phyloP scores from a whole-genome alignment of 2,113 vertebrate species.

The Pontoporia blainvillei region DNA sequence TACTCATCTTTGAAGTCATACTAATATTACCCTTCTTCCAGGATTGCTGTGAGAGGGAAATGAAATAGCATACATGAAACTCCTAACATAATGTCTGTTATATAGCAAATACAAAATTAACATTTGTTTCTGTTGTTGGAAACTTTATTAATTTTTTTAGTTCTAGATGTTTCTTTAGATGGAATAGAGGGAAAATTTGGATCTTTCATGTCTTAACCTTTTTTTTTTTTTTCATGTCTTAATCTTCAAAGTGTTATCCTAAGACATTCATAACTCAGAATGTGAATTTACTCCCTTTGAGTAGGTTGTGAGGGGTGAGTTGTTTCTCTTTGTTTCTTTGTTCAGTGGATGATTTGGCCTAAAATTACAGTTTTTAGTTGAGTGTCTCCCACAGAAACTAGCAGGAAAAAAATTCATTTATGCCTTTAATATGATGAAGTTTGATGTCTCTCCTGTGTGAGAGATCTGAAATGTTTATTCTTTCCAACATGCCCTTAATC shows the following conservation, averaged over 20 bases:
- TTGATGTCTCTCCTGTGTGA: neutral
- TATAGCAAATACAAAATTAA: neutral
- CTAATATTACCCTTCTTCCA: neutral
- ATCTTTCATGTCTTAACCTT: neutral
- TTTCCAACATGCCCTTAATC: neutral
- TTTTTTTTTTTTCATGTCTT: neutral
- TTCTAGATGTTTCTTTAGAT: neutral
- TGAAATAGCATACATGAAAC: neutral
- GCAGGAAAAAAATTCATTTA: neutral
- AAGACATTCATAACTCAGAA: neutral
- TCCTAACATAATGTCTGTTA: neutral
- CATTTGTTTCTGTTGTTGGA: neutral
- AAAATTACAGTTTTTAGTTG: neutral
- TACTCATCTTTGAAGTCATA: neutral
- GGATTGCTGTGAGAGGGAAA: neutral
- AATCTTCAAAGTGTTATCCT: neutral
- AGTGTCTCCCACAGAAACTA: neutral
- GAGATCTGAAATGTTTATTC: neutral
- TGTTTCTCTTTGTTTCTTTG: neutral
- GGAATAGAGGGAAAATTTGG: neutral
- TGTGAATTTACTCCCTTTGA: neutral
- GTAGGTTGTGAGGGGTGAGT: fast-evolving
- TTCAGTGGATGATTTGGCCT: neutral
- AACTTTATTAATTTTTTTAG: neutral
- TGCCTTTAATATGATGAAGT: neutral